Evolutionary conservation across 2,888 invertebrate genomes (phyloP).

Genomic region (Melipona beecheii): DNA sequence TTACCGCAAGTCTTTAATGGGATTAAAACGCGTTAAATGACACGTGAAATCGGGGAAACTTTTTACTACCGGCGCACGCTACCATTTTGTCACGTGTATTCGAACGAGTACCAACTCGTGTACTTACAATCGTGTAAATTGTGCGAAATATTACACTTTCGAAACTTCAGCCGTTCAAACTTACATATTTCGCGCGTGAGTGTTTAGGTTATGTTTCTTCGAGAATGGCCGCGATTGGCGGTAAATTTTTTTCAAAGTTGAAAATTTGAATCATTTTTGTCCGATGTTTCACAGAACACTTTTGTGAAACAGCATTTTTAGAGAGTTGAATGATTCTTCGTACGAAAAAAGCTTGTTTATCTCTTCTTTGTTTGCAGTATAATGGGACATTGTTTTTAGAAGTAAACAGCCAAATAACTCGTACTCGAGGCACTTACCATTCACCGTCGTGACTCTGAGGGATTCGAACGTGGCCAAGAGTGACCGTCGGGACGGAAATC

Average conservation of each 20-base stretch:
- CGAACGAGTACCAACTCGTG: neutral
- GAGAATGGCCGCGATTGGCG: neutral
- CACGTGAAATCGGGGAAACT: neutral
- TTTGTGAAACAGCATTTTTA: too few relatives aligned
- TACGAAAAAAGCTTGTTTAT: too few relatives aligned
- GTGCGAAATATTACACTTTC: neutral
- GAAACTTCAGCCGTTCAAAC: neutral
- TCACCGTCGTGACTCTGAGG: conserved; percentile 19
- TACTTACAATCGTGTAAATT: neutral
- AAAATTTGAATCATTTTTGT: too few relatives aligned
- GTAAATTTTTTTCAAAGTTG: too few relatives aligned
- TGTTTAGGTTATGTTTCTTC: neutral
- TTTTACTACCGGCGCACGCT: neutral
- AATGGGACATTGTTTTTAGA: neutral
- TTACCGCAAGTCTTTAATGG: neutral
- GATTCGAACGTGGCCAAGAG: conserved; percentile 2
- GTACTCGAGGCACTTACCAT: conserved; percentile 15
- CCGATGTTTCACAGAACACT: too few relatives aligned
- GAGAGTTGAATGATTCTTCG: too few relatives aligned
- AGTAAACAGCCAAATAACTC: neutral
- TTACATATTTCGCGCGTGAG: neutral
- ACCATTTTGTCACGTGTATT: neutral
- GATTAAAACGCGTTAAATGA: neutral
- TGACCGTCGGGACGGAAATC: neutral
- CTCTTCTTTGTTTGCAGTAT: too few relatives aligned